Percentiles rank a stretch among this genome's conserved stretches.
Evolutionary conservation across 2,113 vertebrate genomes (phyloP).

Genomic region (Spea bombifrons): DNA sequence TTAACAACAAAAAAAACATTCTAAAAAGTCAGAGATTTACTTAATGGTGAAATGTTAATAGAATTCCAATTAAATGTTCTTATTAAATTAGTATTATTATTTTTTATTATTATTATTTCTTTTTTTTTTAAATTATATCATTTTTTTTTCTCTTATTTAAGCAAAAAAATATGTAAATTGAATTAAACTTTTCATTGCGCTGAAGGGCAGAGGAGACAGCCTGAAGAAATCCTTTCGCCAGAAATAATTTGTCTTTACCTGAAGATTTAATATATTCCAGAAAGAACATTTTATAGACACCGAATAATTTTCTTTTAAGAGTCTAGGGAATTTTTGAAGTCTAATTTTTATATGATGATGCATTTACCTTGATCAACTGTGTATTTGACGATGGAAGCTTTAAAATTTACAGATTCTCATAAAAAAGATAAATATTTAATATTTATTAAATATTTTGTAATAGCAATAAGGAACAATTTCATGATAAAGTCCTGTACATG

Average conservation of each 20-base stretch:
- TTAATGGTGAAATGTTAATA: conserved; percentile 17
- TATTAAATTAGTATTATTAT: neutral
- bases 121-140: neutral
- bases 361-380: too few relatives aligned
- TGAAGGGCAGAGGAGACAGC: neutral
- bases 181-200: neutral
- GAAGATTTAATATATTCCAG: neutral
- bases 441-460: too few relatives aligned
- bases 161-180: conserved; percentile 23
- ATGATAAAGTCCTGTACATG: too few relatives aligned
- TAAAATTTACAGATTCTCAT: too few relatives aligned
- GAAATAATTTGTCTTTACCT: neutral
- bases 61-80: conserved; percentile 7
- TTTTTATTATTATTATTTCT: neutral
- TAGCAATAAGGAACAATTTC: too few relatives aligned
- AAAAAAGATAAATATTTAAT: too few relatives aligned
- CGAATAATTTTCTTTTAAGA: neutral
- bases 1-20: conserved; percentile 11
- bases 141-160: neutral
- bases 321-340: neutral
- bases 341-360: too few relatives aligned
- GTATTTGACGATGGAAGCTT: too few relatives aligned
- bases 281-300: neutral
- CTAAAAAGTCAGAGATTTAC: conserved; percentile 15
- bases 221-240: neutral